These are phyloP conservation scores for Phalloptychus januarius DNA, from an alignment of 2,797 vertebrate genomes.

Conservation along the genomic window DNA sequence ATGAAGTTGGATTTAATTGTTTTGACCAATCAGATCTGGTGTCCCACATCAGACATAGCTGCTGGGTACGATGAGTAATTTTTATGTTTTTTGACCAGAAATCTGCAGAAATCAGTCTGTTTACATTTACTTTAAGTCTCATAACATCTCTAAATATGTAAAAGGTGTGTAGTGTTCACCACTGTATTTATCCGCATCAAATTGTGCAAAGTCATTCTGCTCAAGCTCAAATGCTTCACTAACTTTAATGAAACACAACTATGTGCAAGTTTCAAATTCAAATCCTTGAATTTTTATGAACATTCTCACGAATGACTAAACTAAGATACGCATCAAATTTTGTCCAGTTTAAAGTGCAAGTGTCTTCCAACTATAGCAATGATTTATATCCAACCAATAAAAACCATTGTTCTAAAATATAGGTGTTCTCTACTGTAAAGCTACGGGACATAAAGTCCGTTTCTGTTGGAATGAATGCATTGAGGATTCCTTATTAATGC, in stretches of 20 bases:
- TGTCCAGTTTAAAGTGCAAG: slow-evolving; percentile 38
- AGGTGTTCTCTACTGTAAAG: slow-evolving; percentile 49
- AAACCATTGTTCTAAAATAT: slow-evolving; percentile 31
- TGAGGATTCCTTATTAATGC: slow-evolving; percentile 52
- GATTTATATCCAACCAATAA: slow-evolving; percentile 56
- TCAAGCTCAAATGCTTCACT: background rate
- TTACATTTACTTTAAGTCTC: background rate
- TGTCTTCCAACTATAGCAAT: slow-evolving; percentile 44
- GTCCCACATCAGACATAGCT: background rate
- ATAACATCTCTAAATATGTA: background rate
- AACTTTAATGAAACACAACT: background rate
- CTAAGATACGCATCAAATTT: slow-evolving; percentile 36
- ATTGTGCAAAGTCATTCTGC: background rate
- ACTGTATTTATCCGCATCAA: background rate
- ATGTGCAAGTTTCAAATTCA: background rate
- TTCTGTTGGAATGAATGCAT: slow-evolving; percentile 60
- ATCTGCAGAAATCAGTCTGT: background rate
- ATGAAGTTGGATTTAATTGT: background rate
- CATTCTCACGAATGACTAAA: slow-evolving; percentile 38
- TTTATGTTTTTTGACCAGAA: background rate
- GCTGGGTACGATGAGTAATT: background rate
- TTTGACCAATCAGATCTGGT: background rate
- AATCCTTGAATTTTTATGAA: slow-evolving; percentile 18
- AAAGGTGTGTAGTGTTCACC: background rate
- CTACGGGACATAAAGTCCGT: slow-evolving; percentile 48